Evolutionary conservation across 2,797 vertebrate species (phyloP).

Genomic region (Etheostoma perlongum): DNA sequence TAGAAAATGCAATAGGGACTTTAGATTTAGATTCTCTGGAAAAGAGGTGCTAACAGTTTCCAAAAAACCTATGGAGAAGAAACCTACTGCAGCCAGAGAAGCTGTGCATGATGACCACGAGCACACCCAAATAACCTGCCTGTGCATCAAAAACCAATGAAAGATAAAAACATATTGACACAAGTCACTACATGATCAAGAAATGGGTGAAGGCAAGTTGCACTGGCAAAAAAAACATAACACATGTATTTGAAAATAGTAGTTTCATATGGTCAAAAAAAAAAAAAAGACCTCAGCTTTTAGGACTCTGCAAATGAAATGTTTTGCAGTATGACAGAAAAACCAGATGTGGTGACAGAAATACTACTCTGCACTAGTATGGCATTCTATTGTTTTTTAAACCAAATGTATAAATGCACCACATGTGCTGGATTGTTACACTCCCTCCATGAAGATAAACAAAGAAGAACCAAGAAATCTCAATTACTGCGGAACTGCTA

Average conservation of each 20-base stretch:
- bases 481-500: neutral
- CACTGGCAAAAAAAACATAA: neutral
- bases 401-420: conserved; percentile 6
- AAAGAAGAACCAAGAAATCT: neutral
- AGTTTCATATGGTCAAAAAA: neutral
- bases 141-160: neutral
- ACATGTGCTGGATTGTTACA: neutral
- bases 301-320: neutral
- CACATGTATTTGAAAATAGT: neutral
- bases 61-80: neutral
- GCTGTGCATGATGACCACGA: neutral
- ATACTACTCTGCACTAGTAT: neutral
- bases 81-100: neutral
- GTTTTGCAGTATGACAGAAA: neutral
- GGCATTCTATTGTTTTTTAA: neutral
- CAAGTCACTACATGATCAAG: neutral
- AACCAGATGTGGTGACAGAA: conserved; percentile 15
- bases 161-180: neutral
- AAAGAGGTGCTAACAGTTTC: neutral
- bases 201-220: neutral
- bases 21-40: neutral
- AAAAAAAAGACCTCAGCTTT: neutral
- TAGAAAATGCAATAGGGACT: neutral
- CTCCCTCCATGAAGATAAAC: neutral
- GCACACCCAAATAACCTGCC: neutral